Base-by-base conservation (phyloP, 1,140 invertebrate genomes). In the Hirudo medicinalis region DNA sequence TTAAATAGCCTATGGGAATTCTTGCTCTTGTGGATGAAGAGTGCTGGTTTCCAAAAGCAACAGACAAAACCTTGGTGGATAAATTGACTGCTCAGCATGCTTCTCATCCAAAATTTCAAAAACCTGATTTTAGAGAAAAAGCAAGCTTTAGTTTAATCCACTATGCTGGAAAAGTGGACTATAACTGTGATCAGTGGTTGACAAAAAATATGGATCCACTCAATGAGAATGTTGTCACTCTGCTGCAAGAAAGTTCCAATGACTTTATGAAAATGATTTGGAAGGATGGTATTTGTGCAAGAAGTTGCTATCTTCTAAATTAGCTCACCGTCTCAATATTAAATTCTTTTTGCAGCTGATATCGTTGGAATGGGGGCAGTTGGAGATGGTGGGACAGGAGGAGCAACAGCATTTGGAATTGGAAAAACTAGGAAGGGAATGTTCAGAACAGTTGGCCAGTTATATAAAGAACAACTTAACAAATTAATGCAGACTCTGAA, bases 121-220 rank as follows among this genome's bases (percentile, higher is more conserved):
- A 97, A 80, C 94, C 94, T 19, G 95, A 99, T 79, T 99, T 99
- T 85, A 86, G 94, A 69, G 92, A 91, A 15, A 88, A 92, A 22
- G 92, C 93, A 53, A 94, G 98, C 79, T 99, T 99, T 79, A 91
- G 92, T 53, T 91, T 99, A 43, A 90, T 98, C 70, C 97, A 99
- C 81, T 99, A 99, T 82, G 97, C 97, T 71, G 97, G 96, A 22
- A 94, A 92, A 81, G 92, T 99, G 13, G 94, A 99, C 81, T 99
- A 99, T 80, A 93, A 90, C 17, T 94, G 94, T 0, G 88, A 88
- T 22, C 89, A 96, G 78, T 99, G 96, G 96, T 82, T 99, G 36
- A 96, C 97, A 92, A 99, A 99, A 86, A 99, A 99, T 81, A 99
- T 98, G 96, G 96, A 99, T 80, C 96, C 96, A 0, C 84, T 99